phyloP scores from a whole-genome alignment of 2,113 vertebrate species.

The Pluvialis apricaria region DNA sequence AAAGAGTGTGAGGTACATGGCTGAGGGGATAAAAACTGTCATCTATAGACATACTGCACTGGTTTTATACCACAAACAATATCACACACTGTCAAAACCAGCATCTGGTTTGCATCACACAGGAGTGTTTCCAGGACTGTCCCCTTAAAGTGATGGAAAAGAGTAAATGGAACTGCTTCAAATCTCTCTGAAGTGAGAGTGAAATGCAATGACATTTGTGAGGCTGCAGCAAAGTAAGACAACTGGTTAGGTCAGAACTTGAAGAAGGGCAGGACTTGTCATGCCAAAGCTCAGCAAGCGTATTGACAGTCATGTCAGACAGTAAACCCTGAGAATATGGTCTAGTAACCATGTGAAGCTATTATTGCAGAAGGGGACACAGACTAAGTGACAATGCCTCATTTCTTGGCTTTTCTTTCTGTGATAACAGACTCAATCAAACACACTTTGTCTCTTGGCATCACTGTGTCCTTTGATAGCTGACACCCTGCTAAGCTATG shows the following conservation, averaged over 20 bases:
- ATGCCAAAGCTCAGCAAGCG: not conserved
- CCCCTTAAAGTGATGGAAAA: not conserved
- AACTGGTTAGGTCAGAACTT: not conserved
- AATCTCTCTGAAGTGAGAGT: conserved; percentile 5
- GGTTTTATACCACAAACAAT: not conserved
- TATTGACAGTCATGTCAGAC: not conserved
- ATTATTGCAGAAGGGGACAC: not conserved
- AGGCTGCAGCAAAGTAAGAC: not conserved
- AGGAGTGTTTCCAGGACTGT: not conserved
- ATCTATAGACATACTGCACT: not conserved
- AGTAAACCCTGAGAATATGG: not conserved
- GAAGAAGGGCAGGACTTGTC: not conserved
- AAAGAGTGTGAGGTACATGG: not conserved
- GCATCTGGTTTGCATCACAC: conserved; percentile 10
- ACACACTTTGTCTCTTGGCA: not conserved
- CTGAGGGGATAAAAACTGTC: not conserved
- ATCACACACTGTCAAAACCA: not conserved
- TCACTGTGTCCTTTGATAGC: not conserved
- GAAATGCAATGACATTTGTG: not conserved
- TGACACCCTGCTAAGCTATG: not conserved
- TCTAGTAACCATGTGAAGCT: not conserved
- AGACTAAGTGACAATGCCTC: not conserved
- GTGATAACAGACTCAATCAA: not conserved
- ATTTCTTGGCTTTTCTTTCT: not conserved
- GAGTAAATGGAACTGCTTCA: not conserved